Percentiles rank a stretch among this genome's conserved stretches.
Evolutionary conservation across 2,888 invertebrate species (phyloP).

Genomic region (Meghimatium bilineatum): DNA sequence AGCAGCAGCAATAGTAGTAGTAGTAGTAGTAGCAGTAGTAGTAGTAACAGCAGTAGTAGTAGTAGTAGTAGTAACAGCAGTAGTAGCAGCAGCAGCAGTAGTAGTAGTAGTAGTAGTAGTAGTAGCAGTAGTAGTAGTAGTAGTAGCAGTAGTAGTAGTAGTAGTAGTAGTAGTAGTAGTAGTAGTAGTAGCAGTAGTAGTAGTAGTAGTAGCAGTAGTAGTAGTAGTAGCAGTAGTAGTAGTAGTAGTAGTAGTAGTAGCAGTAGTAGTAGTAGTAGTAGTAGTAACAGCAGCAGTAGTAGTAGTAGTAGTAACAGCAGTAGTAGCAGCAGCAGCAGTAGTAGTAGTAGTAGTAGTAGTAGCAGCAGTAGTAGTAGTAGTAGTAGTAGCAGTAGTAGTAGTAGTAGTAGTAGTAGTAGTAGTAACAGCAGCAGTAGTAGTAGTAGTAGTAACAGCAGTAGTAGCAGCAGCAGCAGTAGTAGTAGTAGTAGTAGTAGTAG

Average conservation of each 20-base stretch:
- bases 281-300: slow-evolving; percentile 10
- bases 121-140: neutral
- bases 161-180: neutral
- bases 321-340: slow-evolving; percentile 4
- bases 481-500: slow-evolving; percentile 35
- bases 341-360: slow-evolving; percentile 16
- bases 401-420: neutral
- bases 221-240: slow-evolving; percentile 9
- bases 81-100: slow-evolving; percentile 18
- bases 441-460: neutral
- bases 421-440: neutral
- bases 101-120: slow-evolving; percentile 12
- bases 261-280: slow-evolving; percentile 18
- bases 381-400: neutral
- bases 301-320: slow-evolving; percentile 17
- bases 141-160: neutral
- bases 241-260: slow-evolving; percentile 24
- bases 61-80: slow-evolving; percentile 30
- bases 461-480: slow-evolving; percentile 20
- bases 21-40: slow-evolving; percentile 30
- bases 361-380: neutral
- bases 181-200: slow-evolving; percentile 21
- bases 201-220: slow-evolving; percentile 17
- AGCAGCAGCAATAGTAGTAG: slow-evolving; percentile 5
- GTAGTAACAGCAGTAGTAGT: slow-evolving; percentile 28